Percentiles rank a stretch among this genome's conserved stretches.
phyloP scores from a whole-genome alignment of 2,113 vertebrate species.

The Hippoglossus stenolepis region DNA sequence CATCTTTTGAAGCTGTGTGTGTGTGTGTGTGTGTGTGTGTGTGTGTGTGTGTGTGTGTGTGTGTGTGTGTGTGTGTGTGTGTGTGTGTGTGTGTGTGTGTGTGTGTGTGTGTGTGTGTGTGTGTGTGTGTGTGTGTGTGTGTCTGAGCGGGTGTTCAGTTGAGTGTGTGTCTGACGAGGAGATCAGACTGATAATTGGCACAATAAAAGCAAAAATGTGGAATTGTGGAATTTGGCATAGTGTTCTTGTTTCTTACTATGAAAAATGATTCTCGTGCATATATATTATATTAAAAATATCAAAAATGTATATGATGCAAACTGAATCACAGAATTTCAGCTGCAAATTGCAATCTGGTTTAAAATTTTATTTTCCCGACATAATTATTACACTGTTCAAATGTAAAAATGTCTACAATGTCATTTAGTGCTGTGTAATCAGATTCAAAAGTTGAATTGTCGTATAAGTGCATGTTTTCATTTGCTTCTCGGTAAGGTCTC shows the following conservation, averaged over 20 bases:
- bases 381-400: neutral
- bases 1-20: slow-evolving; percentile 24
- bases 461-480: neutral
- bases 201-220: slow-evolving; percentile 18
- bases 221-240: neutral
- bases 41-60: slow-evolving; percentile 32
- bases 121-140: slow-evolving; percentile 8
- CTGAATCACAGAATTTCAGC: slow-evolving; percentile 11
- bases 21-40: slow-evolving; percentile 22
- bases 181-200: slow-evolving; percentile 34
- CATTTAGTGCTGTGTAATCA: neutral
- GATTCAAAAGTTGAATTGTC: neutral
- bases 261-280: neutral
- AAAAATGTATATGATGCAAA: neutral
- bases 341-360: neutral
- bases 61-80: neutral
- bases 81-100: slow-evolving; percentile 24
- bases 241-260: neutral
- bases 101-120: slow-evolving; percentile 27
- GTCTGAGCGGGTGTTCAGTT: slow-evolving; percentile 23
- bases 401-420: neutral
- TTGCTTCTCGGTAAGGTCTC: slow-evolving; percentile 3
- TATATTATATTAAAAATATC: neutral
- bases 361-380: too few species aligned
- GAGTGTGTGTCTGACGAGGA: slow-evolving; percentile 33